Evolutionary conservation across 2,113 vertebrate species (phyloP).

Genomic region (Sula dactylatra): DNA sequence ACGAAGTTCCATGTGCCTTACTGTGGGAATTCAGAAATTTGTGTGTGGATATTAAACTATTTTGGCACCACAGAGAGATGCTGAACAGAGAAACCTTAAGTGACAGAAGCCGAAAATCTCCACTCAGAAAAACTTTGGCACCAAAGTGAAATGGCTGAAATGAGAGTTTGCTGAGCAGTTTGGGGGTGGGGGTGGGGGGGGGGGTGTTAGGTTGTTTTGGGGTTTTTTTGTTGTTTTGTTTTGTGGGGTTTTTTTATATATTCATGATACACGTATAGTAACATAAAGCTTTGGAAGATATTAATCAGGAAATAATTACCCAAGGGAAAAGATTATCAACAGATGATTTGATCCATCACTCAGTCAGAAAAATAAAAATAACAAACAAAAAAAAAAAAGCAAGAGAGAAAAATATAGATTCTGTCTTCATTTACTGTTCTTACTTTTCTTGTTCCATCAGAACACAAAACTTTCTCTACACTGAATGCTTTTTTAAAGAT

Average conservation of each 20-base stretch:
- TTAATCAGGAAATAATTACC: neutral
- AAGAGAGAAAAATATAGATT: neutral
- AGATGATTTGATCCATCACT: neutral
- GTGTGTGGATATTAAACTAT: neutral
- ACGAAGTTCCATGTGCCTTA: neutral
- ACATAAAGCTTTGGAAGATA: neutral
- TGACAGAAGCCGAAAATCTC: conserved; percentile 15
- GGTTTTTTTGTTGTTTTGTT: neutral
- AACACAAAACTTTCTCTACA: neutral
- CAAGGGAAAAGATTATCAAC: neutral
- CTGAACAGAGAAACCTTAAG: neutral
- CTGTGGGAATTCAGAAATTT: neutral
- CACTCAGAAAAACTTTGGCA: neutral
- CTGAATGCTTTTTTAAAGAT: neutral
- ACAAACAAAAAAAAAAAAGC: neutral
- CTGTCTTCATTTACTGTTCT: neutral
- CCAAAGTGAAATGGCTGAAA: neutral
- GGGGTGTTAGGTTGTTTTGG: neutral
- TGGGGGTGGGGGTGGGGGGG: too few relatives aligned
- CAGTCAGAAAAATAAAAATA: neutral
- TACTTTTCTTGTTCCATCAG: neutral
- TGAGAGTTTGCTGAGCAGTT: neutral
- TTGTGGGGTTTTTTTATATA: too few relatives aligned
- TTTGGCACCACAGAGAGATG: neutral
- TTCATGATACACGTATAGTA: neutral